Conservation (phyloP, 1,140 invertebrate species). For the Atopsyche davidsoni region DNA sequence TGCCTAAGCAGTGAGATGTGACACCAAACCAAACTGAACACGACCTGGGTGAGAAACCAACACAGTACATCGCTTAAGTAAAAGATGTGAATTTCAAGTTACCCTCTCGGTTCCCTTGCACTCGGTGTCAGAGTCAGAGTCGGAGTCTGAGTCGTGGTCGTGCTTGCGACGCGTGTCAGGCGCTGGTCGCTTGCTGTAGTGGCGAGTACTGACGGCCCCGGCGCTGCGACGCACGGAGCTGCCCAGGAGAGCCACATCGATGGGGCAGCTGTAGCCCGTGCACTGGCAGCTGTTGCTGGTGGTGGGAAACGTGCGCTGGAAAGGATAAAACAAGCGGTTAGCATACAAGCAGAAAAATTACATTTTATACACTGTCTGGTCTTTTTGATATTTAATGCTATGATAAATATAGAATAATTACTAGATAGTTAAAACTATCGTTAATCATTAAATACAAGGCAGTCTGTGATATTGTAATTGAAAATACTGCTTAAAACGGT, state of each 20-base stretch:
- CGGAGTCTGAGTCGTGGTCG: slow-evolving; percentile 45
- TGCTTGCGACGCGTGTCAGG: slow-evolving; percentile 41
- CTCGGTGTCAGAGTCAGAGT: slow-evolving; percentile 56
- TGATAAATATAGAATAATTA: too few relatives aligned
- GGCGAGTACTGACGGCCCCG: slow-evolving; percentile 22
- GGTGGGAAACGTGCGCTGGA: slow-evolving; percentile 16
- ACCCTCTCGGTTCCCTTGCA: slow-evolving; percentile 50
- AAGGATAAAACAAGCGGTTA: slow-evolving; percentile 9
- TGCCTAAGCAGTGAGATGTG: too few relatives aligned
- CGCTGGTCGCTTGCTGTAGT: slow-evolving; percentile 47
- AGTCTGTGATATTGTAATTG: too few relatives aligned
- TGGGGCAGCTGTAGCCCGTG: slow-evolving; percentile 23
- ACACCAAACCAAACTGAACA: too few relatives aligned
- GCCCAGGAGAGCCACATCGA: slow-evolving; percentile 13
- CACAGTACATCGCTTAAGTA: neutral
- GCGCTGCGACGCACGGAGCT: slow-evolving; percentile 3
- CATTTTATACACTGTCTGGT: too few relatives aligned
- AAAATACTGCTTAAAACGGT: too few relatives aligned
- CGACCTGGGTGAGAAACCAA: neutral
- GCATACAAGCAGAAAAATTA: too few relatives aligned
- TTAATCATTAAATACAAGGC: too few relatives aligned
- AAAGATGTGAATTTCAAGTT: slow-evolving; percentile 23
- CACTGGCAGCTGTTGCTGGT: slow-evolving; percentile 4
- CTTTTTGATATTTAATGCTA: too few relatives aligned
- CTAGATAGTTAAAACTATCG: too few relatives aligned